Evolutionary conservation across 2,797 vertebrate genomes (phyloP).

Genomic region (Dromococcyx pavoninus): DNA sequence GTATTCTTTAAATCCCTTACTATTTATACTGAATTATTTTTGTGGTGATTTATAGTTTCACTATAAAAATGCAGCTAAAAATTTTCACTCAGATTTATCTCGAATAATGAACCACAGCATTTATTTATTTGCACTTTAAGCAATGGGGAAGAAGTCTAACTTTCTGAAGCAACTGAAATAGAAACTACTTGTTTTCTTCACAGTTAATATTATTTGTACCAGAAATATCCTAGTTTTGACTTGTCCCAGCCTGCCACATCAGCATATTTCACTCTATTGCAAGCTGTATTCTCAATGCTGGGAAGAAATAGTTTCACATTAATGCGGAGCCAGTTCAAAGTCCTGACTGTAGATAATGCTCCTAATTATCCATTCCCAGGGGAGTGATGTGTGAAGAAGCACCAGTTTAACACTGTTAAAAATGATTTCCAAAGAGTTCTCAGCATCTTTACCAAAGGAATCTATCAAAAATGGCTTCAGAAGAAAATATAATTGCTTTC

Average conservation of each 20-base stretch:
- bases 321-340: neutral
- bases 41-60: neutral
- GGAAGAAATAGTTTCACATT: neutral
- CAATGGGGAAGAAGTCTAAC: neutral
- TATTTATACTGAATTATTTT: neutral
- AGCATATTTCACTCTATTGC: neutral
- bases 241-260: neutral
- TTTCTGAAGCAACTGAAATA: neutral
- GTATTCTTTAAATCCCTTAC: neutral
- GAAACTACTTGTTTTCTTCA: neutral
- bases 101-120: neutral
- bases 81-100: neutral
- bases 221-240: neutral
- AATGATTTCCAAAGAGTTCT: conserved; percentile 37
- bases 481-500: conserved; percentile 70
- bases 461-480: conserved; percentile 50
- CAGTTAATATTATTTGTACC: neutral
- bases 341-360: neutral
- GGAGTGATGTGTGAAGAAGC: neutral
- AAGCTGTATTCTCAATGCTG: neutral
- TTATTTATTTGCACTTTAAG: neutral
- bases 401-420: conserved; percentile 22
- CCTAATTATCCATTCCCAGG: conserved; percentile 47
- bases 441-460: neutral
- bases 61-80: neutral